These are phyloP conservation scores for Neofelis nebulosa DNA, from an alignment of 2,113 vertebrate species.

Conservation along the genomic window DNA sequence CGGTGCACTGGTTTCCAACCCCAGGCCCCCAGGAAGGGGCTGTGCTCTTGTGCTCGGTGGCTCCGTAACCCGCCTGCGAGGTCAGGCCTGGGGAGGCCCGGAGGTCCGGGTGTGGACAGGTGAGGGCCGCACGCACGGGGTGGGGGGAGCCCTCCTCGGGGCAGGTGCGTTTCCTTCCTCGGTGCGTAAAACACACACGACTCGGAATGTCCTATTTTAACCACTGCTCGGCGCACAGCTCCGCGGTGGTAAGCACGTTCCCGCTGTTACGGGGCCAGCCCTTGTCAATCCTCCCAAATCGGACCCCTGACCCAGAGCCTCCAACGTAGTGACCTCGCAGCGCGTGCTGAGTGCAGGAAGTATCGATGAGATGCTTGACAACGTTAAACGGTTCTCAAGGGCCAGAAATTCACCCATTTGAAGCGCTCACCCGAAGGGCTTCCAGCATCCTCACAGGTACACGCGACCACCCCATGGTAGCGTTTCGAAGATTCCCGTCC, in stretches of 20 bases:
- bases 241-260: accelerated
- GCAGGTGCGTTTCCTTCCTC: background rate
- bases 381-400: too few relatives aligned
- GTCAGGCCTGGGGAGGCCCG: background rate
- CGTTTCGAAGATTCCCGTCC: background rate
- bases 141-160: background rate
- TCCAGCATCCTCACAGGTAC: too few relatives aligned
- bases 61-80: accelerated
- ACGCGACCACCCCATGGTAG: background rate
- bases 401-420: too few relatives aligned
- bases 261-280: background rate
- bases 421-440: too few relatives aligned
- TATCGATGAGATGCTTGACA: background rate
- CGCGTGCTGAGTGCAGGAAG: too few relatives aligned
- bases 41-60: background rate
- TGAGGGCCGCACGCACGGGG: accelerated
- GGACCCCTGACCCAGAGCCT: accelerated
- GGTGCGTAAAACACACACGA: background rate
- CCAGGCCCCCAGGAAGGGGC: background rate
- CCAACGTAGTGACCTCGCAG: too few relatives aligned
- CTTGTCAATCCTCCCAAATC: background rate
- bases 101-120: accelerated
- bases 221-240: background rate
- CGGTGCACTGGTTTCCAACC: background rate
- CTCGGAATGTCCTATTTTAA: background rate